A percentile compares a stretch with the other conserved stretches of the same genome.
Conservation (phyloP, 1,140 invertebrate species). For the Meteorus sp. region DNA sequence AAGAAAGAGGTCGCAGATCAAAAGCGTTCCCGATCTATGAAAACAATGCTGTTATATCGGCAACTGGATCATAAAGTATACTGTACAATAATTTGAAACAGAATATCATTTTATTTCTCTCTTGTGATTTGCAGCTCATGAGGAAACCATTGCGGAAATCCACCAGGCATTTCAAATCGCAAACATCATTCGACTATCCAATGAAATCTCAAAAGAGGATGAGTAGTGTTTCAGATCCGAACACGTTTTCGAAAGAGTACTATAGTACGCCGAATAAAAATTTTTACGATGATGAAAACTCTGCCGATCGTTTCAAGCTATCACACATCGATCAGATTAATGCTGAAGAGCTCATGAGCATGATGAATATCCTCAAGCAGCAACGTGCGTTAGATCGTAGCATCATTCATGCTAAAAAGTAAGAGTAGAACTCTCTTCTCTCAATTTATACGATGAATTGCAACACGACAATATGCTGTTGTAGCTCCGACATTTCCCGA, state of each 20-base stretch:
- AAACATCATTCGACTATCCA: background rate
- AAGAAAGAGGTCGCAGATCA: constrained; percentile 16
- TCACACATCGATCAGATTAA: background rate
- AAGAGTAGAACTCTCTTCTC: background rate
- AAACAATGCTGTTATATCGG: constrained; percentile 19
- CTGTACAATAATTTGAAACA: background rate
- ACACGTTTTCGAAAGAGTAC: background rate
- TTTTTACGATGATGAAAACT: background rate
- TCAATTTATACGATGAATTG: background rate
- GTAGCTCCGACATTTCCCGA: constrained; percentile 20
- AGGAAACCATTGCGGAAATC: background rate
- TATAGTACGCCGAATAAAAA: background rate
- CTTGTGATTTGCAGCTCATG: background rate
- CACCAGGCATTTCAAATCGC: background rate
- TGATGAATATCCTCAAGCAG: background rate
- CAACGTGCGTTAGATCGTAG: background rate
- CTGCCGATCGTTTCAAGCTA: background rate
- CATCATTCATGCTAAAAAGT: constrained; percentile 4
- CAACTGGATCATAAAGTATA: constrained; percentile 16
- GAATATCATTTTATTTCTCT: background rate
- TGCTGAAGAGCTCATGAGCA: constrained; percentile 3
- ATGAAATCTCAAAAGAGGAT: background rate
- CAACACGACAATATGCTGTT: background rate
- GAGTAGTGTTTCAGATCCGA: constrained; percentile 3
- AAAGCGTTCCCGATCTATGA: constrained; percentile 19